These are phyloP conservation scores for Rhinichthys klamathensis DNA, from an alignment of 2,113 vertebrate genomes.

Conservation along the genomic window DNA sequence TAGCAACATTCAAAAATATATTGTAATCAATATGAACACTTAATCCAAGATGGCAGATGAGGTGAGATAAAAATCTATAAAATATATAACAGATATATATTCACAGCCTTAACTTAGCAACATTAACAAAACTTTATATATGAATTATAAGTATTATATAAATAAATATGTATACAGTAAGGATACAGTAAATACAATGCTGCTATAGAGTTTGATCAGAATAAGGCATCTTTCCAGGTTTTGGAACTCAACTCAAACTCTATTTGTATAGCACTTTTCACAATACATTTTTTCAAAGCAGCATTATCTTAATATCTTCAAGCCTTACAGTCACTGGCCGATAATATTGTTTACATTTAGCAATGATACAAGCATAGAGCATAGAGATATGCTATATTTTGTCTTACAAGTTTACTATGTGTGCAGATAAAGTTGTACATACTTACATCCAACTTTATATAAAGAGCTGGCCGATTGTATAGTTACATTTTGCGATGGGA, in stretches of 20 bases:
- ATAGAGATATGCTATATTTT: not conserved
- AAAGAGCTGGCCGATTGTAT: not conserved
- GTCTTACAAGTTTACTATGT: not conserved
- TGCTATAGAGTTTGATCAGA: no score
- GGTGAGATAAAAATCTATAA: not conserved
- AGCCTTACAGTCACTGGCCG: not conserved
- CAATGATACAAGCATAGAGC: not conserved
- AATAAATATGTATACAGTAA: no score
- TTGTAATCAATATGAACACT: no score
- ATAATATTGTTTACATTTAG: not conserved
- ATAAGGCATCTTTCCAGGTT: no score
- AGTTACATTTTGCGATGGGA: not conserved
- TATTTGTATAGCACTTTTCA: not conserved
- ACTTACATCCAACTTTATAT: not conserved
- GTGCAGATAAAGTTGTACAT: not conserved
- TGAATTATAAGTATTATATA: no score
- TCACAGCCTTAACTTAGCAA: no score
- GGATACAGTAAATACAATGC: no score
- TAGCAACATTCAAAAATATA: no score
- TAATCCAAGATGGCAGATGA: not conserved
- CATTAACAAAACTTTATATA: no score
- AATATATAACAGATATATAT: no score
- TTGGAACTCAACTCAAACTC: no score
- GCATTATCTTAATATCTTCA: not conserved
- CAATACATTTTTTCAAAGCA: not conserved